A percentile compares a stretch with the other conserved stretches of the same genome.
Evolutionary conservation across 2,113 vertebrate genomes (phyloP).

Genomic region (Callipepla californica): DNA sequence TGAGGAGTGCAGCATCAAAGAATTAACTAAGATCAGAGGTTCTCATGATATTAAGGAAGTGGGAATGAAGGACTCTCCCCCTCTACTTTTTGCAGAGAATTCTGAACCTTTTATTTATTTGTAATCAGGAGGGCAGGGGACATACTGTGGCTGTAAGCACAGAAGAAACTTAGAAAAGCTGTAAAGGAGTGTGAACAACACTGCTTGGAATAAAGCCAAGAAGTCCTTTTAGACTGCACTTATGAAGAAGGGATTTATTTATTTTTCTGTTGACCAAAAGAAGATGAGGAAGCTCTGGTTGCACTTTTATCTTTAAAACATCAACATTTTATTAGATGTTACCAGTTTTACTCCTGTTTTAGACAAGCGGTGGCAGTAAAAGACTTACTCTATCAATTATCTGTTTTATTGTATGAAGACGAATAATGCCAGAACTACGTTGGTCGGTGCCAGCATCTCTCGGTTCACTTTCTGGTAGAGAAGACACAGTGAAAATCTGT

Average conservation of each 20-base stretch:
- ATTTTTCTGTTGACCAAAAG: not conserved
- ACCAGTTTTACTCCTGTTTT: not conserved
- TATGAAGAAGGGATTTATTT: not conserved
- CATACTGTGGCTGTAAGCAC: not conserved
- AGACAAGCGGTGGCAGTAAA: not conserved
- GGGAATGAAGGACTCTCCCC: not conserved
- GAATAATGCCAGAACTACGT: constrained; percentile 96
- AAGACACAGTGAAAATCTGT: constrained; percentile 17
- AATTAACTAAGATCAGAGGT: not conserved
- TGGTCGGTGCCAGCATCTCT: constrained; percentile 96
- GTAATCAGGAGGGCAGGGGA: not conserved
- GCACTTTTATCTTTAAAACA: not conserved
- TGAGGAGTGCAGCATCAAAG: not conserved
- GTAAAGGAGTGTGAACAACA: not conserved
- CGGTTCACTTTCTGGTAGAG: constrained; percentile 91
- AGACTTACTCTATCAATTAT: constrained; percentile 95
- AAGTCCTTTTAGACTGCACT: not conserved
- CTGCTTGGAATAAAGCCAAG: not conserved
- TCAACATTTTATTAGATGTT: not conserved
- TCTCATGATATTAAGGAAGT: not conserved
- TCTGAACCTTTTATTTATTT: not conserved
- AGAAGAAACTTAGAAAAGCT: not conserved
- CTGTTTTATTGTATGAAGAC: constrained; percentile 98
- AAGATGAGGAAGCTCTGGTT: not conserved
- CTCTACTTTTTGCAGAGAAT: not conserved